These are phyloP conservation scores for Crotalus helleri DNA, from an alignment of 2,113 vertebrate species.

Conservation along the genomic window DNA sequence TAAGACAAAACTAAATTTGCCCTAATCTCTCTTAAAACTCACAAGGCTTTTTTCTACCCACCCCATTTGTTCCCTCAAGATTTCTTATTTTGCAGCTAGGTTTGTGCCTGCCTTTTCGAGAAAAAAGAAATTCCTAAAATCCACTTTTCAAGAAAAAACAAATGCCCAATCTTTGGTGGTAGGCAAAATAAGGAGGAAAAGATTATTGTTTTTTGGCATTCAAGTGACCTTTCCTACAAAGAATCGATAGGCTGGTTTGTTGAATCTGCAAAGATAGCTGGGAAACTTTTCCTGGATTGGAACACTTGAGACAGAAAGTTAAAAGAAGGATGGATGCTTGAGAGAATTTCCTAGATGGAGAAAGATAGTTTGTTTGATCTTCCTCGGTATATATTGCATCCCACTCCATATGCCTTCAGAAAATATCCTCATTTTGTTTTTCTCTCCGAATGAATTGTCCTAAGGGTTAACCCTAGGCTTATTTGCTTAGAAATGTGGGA, in stretches of 20 bases:
- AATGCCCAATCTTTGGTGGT: neutral
- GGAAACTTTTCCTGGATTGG: neutral
- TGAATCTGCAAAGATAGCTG: neutral
- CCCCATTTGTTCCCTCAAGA: constrained; percentile 28
- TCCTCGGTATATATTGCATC: neutral
- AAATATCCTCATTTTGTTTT: neutral
- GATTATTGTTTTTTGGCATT: constrained; percentile 1
- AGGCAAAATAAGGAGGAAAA: neutral
- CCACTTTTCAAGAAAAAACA: neutral
- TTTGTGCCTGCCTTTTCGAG: constrained; percentile 1
- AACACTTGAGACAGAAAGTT: neutral
- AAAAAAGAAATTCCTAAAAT: constrained; percentile 28
- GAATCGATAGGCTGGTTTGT: neutral
- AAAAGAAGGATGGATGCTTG: neutral
- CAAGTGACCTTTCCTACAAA: neutral
- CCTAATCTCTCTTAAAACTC: constrained; percentile 46
- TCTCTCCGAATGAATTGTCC: neutral
- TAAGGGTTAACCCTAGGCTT: neutral
- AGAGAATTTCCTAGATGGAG: neutral
- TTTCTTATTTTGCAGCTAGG: constrained; percentile 8
- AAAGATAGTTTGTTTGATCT: neutral
- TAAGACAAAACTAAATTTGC: constrained; percentile 47
- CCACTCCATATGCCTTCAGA: neutral
- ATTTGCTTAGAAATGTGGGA: neutral
- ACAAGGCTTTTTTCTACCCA: constrained; percentile 13